Percentiles rank a stretch among this genome's conserved stretches.
Conservation (phyloP, 2,113 vertebrate genomes). For the Mungos mungo region DNA sequence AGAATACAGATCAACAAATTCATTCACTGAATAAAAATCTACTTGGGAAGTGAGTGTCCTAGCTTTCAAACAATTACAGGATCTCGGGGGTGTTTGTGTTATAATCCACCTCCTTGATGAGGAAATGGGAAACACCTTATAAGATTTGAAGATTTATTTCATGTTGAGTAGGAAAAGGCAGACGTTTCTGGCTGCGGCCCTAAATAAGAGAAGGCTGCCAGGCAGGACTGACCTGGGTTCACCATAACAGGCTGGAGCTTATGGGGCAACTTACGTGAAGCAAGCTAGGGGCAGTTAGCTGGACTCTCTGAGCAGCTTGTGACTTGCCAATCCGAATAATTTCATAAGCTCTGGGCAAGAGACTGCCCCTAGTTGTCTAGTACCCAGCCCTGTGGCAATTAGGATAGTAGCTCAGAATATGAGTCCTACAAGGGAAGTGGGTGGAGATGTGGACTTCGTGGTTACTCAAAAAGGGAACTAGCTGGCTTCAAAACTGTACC, state of each 20-base stretch:
- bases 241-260: background rate
- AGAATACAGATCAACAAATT: background rate
- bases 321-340: background rate
- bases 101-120: background rate
- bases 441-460: background rate
- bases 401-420: too few species aligned
- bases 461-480: background rate
- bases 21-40: background rate
- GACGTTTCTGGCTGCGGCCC: background rate
- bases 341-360: background rate
- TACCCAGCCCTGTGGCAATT: too few species aligned
- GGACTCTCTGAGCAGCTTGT: too few species aligned
- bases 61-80: fast-evolving
- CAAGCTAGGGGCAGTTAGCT: too few species aligned
- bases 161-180: background rate
- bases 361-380: background rate
- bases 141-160: background rate
- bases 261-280: background rate
- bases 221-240: background rate
- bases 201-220: background rate
- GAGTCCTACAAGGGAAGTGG: background rate
- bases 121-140: background rate
- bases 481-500: background rate
- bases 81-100: background rate
- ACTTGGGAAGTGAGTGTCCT: background rate